Base-by-base conservation (phyloP, 2,888 invertebrate species). In the Hemithea aestivaria region DNA sequence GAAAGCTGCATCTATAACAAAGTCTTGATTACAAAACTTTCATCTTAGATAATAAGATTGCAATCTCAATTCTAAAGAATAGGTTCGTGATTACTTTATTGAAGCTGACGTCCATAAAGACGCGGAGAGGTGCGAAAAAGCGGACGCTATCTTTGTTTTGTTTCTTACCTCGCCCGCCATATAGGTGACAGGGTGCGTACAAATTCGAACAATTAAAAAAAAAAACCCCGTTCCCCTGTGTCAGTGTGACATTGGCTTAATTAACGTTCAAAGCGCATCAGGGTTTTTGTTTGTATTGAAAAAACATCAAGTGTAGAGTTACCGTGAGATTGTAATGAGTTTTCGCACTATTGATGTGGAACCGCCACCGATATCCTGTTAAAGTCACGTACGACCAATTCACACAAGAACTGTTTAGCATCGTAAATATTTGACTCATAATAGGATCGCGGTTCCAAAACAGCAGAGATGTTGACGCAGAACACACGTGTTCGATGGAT, bases 281-380 rank as follows among this genome's bases (percentile, higher is more conserved):
- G 11, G 29, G 6, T 36, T 29, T 40, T 41, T 16, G 16, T 16
- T 35, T 30, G 25, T 26, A 30, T 12, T 29, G 20, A 35, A 31
- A 42, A 34, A 27, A 40, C 31, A 25, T 30, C 23, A 22, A 29
- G 16, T 47, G 27, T 43, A 66, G 37, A 51, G 49, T 74, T 66
- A 63, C 73, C 57, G 62, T 69, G 67, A 48, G 65, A 70, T 60
- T 53, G 52, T 48, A 52, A 44, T 47, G 36, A 53, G 62, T 73
- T 77, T 73, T 74, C 55, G 54, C 40, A 52, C 66, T 16, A 58
- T 51, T 62, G 56, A 55, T 62, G 67, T 67, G 63, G 74, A 70
- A 74, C 73, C 58, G 56, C 47, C 52, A 24, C 42, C 39, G 41
- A 53, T 59, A 61, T 64, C 54, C 56, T 58, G 60, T 57, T 48